A percentile compares a stretch with the other conserved stretches of the same genome.
These are phyloP conservation scores for Agrypnia vestita DNA, from an alignment of 1,140 invertebrate genomes.

Conservation along the genomic window DNA sequence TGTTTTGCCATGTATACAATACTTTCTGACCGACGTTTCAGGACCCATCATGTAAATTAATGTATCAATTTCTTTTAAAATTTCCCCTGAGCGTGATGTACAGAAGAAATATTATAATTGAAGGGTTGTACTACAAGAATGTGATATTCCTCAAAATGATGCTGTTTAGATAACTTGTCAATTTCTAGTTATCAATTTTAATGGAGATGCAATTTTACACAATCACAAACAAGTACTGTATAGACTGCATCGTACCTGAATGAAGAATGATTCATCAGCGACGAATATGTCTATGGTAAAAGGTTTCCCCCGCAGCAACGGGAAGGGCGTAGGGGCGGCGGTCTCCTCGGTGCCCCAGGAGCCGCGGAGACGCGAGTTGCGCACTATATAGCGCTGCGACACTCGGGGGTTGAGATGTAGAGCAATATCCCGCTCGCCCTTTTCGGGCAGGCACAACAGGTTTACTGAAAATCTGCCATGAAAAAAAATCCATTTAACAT, in stretches of 20 bases:
- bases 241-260: constrained; percentile 29
- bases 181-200: too few relatives aligned
- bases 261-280: constrained; percentile 52
- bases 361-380: constrained; percentile 71
- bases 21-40: too few relatives aligned
- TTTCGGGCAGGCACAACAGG: constrained; percentile 45
- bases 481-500: neutral
- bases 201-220: too few relatives aligned
- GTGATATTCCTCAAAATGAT: too few relatives aligned
- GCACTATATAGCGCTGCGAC: constrained; percentile 79
- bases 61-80: too few relatives aligned
- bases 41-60: too few relatives aligned
- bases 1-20: too few relatives aligned
- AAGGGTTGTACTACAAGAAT: too few relatives aligned
- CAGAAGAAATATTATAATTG: too few relatives aligned
- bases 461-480: constrained; percentile 55
- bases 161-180: too few relatives aligned
- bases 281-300: constrained; percentile 57
- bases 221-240: too few relatives aligned
- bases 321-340: constrained; percentile 47
- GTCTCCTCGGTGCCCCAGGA: constrained; percentile 58
- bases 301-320: constrained; percentile 46
- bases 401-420: constrained; percentile 84
- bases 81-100: too few relatives aligned
- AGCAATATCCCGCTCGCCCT: constrained; percentile 74